phyloP scores from a whole-genome alignment of 2,113 vertebrate species.

The Dasyornis broadbenti region DNA sequence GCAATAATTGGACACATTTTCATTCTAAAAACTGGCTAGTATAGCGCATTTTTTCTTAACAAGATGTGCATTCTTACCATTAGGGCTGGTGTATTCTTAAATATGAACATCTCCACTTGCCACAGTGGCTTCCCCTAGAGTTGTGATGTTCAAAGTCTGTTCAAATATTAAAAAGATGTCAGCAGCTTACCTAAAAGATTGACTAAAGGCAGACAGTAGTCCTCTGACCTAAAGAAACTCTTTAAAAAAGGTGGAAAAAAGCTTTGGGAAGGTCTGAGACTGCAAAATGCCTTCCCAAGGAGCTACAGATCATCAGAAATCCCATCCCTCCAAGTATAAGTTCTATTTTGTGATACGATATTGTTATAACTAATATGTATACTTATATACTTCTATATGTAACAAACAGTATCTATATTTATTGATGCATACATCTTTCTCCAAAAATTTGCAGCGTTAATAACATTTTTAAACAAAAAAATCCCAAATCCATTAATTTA shows the following conservation, averaged over 20 bases:
- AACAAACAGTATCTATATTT: neutral
- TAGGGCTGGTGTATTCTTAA: neutral
- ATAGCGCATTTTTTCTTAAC: neutral
- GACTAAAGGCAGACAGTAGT: neutral
- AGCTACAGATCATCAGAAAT: neutral
- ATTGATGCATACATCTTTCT: neutral
- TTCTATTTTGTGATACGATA: neutral
- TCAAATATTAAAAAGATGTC: neutral
- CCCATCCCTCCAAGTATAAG: neutral
- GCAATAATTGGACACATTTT: slow-evolving; percentile 8
- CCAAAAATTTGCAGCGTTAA: neutral
- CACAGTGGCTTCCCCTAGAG: neutral
- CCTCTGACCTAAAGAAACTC: slow-evolving; percentile 2
- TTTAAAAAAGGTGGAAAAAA: neutral
- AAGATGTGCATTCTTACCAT: neutral
- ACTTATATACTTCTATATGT: neutral
- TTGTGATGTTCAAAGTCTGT: neutral
- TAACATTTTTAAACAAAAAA: neutral
- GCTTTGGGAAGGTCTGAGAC: neutral
- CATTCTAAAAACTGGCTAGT: neutral
- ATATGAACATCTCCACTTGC: neutral
- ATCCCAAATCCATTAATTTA: accelerated
- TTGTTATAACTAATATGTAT: neutral
- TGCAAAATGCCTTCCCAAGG: neutral
- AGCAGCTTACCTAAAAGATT: neutral